Base-by-base conservation (phyloP, 2,888 invertebrate species). In the Epistrophella euchroma region DNA sequence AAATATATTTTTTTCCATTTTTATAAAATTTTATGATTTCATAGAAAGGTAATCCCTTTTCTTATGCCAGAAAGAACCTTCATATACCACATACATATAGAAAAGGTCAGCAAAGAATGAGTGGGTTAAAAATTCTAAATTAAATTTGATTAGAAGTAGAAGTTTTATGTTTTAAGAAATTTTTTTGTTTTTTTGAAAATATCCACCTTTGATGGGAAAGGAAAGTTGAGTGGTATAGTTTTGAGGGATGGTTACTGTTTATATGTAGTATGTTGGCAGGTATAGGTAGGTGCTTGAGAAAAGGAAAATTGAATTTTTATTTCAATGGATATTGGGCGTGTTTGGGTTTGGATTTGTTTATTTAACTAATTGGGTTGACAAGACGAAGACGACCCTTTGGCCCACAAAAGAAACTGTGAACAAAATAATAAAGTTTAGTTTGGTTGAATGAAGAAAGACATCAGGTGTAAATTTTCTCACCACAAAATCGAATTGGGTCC, bases 11-110 rank as follows among this genome's bases (percentile, higher is more conserved):
- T 60, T 85, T 60, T 62, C 43, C 62, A 77, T 85, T 85, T 77
- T 68, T 80, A 85, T 81, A 73, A 80, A 81, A 77, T 77, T 77
- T 80, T 80, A 85, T 76, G 85, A 85, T 84, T 80, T 76, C 66
- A 74, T 71, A 17, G 45, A 79, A 75, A 72, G 76, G 66, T 85
- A 76, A n/a, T n/a, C 47, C 55, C 75, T 76, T 75, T 68, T 72
- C 58, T 80, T 22, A 25, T 40, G 10, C 19, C 40, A 71, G 32
- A 43, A 50, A 62, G 37, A 17, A 35, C 9, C n/a, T n/a, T 2
- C 2, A 2, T 25, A 25, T 25, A 19, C 52, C 7, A 52, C 1
- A 7, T 4, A 22, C 5, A 32, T 32, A 32, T 32, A 32, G 32
- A 64, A 52, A 52, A 50, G 66, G 66, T 47, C 28, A 0, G 1